Percentiles rank a stretch among this genome's conserved stretches.
Evolutionary conservation across 2,888 invertebrate genomes (phyloP).

Genomic region (Leucophenga maculata): DNA sequence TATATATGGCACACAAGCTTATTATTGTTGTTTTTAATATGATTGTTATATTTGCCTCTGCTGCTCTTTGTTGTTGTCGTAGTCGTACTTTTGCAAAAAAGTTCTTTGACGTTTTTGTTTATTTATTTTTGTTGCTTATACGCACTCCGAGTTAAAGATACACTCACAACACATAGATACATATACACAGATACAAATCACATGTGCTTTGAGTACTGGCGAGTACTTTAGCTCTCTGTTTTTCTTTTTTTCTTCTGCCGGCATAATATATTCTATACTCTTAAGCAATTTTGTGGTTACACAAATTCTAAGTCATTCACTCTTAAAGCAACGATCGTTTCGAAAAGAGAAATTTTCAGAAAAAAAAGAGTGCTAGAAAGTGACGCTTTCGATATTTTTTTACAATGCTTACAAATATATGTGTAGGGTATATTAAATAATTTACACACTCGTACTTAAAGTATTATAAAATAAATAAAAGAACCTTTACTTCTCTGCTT

Average conservation of each 20-base stretch:
- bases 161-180: too few species aligned
- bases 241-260: neutral
- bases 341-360: neutral
- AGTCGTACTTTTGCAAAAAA: constrained; percentile 52
- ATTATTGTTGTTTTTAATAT: neutral
- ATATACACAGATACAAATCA: neutral
- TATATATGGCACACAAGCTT: neutral
- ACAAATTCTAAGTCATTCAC: too few species aligned
- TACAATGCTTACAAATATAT: neutral
- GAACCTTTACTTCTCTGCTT: neutral
- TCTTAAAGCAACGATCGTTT: too few species aligned
- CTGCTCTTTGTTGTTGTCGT: neutral
- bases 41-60: neutral
- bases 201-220: neutral
- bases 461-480: too few species aligned
- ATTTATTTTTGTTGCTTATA: constrained; percentile 50
- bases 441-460: neutral
- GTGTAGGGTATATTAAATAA: neutral
- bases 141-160: too few species aligned
- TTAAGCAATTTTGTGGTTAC: neutral
- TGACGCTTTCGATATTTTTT: constrained; percentile 8
- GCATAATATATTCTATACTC: neutral
- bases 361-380: neutral
- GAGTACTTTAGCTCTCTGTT: neutral
- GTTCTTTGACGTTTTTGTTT: constrained; percentile 66